Conservation (phyloP, 1,140 invertebrate species). For the Zaprionus lachaisei region DNA sequence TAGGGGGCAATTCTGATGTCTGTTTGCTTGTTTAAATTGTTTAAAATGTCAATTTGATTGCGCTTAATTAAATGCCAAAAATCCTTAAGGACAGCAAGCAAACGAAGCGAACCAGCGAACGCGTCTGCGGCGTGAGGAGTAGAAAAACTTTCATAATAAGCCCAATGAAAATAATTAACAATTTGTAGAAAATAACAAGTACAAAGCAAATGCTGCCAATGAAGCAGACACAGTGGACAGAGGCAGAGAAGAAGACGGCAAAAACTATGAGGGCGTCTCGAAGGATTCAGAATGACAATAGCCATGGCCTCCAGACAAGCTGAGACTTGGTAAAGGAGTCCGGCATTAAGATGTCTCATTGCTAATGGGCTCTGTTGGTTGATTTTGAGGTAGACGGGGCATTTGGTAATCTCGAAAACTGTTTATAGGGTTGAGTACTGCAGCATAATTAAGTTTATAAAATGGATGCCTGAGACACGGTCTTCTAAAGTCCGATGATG, state of each 20-base stretch:
- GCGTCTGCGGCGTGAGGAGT: not conserved
- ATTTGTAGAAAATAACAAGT: slow-evolving; percentile 70
- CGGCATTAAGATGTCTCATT: slow-evolving; percentile 54
- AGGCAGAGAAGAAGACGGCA: not conserved
- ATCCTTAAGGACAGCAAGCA: slow-evolving; percentile 72
- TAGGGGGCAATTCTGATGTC: slow-evolving; percentile 31
- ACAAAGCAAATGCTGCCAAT: slow-evolving; percentile 62
- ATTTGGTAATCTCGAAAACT: slow-evolving; percentile 33
- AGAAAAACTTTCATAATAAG: slow-evolving; percentile 70
- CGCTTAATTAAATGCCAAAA: slow-evolving; percentile 80
- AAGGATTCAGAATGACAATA: slow-evolving; percentile 21
- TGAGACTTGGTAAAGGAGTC: not conserved
- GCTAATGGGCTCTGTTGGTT: slow-evolving; percentile 31
- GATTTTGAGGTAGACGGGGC: slow-evolving; percentile 8
- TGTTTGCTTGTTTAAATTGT: slow-evolving; percentile 81
- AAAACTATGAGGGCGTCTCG: slow-evolving; percentile 34
- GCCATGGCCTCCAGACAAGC: slow-evolving; percentile 9
- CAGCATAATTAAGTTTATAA: slow-evolving; percentile 27
- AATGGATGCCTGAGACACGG: slow-evolving; percentile 30
- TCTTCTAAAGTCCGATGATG: not conserved
- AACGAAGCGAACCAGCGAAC: not conserved
- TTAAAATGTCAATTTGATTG: slow-evolving; percentile 83
- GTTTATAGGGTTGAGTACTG: slow-evolving; percentile 42
- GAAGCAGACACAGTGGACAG: slow-evolving; percentile 30
- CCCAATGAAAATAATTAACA: slow-evolving; percentile 81